A percentile compares a stretch with the other conserved stretches of the same genome.
Conservation (phyloP, 2,888 invertebrate species). For the Pogonocherus hispidulus region DNA sequence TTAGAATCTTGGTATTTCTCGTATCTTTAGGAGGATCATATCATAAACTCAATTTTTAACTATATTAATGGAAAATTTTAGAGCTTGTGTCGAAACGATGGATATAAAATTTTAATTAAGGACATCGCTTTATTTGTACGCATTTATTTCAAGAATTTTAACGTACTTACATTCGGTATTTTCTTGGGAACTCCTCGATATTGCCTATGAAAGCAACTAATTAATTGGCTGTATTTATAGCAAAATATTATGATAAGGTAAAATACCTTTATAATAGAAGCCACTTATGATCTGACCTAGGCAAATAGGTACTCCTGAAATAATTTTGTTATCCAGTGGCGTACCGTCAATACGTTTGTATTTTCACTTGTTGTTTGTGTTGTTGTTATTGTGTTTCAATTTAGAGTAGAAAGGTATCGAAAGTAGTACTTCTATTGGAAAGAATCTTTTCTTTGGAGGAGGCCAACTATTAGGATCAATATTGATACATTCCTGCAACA, state of each 20-base stretch:
- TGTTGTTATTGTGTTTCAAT: too few relatives aligned
- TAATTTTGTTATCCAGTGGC: not conserved
- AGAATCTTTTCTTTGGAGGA: too few relatives aligned
- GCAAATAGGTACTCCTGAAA: not conserved
- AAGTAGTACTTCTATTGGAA: too few relatives aligned
- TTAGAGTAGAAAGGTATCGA: too few relatives aligned
- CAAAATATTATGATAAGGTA: slow-evolving; percentile 40
- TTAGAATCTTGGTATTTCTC: not conserved
- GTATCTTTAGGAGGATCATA: not conserved
- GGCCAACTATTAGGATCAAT: too few relatives aligned
- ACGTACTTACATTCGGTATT: slow-evolving; percentile 15
- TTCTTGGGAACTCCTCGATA: slow-evolving; percentile 27
- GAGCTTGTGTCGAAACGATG: not conserved
- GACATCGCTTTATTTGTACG: slow-evolving; percentile 22
- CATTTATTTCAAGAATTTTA: slow-evolving; percentile 17
- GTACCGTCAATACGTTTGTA: too few relatives aligned
- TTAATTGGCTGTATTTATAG: slow-evolving; percentile 41
- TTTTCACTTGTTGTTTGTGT: too few relatives aligned
- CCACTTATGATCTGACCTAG: slow-evolving; percentile 37
- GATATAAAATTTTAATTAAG: slow-evolving; percentile 25
- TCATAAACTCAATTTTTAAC: slow-evolving; percentile 11
- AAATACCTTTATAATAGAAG: slow-evolving; percentile 42
- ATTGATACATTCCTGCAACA: too few relatives aligned
- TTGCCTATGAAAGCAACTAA: slow-evolving; percentile 22
- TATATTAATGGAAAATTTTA: slow-evolving; percentile 16